A percentile compares a stretch with the other conserved stretches of the same genome.
phyloP scores from a whole-genome alignment of 2,113 vertebrate genomes.

The Cyprinus carpio region DNA sequence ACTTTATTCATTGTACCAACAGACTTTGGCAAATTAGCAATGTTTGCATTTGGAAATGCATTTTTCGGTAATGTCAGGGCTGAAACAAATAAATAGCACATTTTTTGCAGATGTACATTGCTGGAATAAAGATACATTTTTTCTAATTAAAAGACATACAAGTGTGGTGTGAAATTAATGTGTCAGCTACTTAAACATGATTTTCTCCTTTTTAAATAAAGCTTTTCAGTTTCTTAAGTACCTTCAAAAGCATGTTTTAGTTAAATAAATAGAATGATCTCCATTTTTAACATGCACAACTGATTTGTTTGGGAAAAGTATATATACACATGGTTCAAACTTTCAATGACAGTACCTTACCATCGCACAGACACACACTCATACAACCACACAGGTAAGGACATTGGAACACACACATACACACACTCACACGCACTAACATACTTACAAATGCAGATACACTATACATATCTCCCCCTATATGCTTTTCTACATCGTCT shows the following conservation, averaged over 20 bases:
- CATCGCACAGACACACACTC: slow-evolving; percentile 47
- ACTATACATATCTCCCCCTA: slow-evolving; percentile 47
- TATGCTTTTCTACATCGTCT: slow-evolving; percentile 55
- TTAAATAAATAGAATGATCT: slow-evolving; percentile 86
- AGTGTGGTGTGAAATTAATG: slow-evolving; percentile 69
- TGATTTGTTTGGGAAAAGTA: slow-evolving; percentile 75
- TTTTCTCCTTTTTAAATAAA: slow-evolving; percentile 83
- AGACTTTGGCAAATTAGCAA: slow-evolving; percentile 84
- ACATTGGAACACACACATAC: neutral
- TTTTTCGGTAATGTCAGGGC: slow-evolving; percentile 72
- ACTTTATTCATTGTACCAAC: slow-evolving; percentile 83
- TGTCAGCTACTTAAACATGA: slow-evolving; percentile 69
- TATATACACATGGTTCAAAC: slow-evolving; percentile 77
- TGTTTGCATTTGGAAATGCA: slow-evolving; percentile 77
- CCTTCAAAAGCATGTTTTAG: slow-evolving; percentile 82
- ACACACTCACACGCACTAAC: neutral
- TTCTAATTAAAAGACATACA: slow-evolving; percentile 78
- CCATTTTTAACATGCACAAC: slow-evolving; percentile 85
- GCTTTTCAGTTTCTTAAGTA: slow-evolving; percentile 80
- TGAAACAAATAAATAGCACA: slow-evolving; percentile 83
- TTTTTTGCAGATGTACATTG: slow-evolving; percentile 76
- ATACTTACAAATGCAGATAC: slow-evolving; percentile 31
- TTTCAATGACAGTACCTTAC: slow-evolving; percentile 65
- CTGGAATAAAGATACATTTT: slow-evolving; percentile 69
- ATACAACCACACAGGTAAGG: neutral